Evolutionary conservation across 2,797 vertebrate genomes (phyloP).

Genomic region (Melanotaenia maccullochi): DNA sequence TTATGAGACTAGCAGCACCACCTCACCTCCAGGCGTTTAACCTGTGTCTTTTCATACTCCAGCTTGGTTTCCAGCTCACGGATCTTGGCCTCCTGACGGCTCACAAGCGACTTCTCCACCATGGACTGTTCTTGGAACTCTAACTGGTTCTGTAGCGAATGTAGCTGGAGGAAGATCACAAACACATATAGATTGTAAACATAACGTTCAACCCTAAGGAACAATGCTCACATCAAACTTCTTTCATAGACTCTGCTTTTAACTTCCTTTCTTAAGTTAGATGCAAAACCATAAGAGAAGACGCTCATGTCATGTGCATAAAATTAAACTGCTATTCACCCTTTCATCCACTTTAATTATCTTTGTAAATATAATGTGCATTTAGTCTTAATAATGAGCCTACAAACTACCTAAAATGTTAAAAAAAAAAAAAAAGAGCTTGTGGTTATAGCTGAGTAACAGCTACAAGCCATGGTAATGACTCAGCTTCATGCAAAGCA

Average conservation of each 20-base stretch:
- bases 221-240: background rate
- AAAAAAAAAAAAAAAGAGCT: conserved; percentile 32
- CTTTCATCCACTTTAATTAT: conserved; percentile 28
- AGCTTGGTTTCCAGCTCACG: conserved; percentile 96
- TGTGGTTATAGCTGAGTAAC: conserved; percentile 52
- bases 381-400: conserved; percentile 56
- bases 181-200: conserved; percentile 12
- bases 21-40: conserved; percentile 94
- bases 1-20: conserved; percentile 10
- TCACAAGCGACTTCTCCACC: conserved; percentile 98
- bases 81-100: conserved; percentile 97
- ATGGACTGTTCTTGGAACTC: conserved; percentile 97
- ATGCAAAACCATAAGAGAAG: conserved; percentile 8
- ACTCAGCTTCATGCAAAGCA: conserved; percentile 64
- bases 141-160: conserved; percentile 94
- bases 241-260: conserved; percentile 32
- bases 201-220: conserved; percentile 19
- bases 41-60: conserved; percentile 95
- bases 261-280: conserved; percentile 9
- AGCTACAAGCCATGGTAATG: conserved; percentile 49
- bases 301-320: conserved; percentile 12
- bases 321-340: conserved; percentile 50
- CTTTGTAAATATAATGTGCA: conserved; percentile 40
- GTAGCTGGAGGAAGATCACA: conserved; percentile 82
- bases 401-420: conserved; percentile 39